phyloP scores from a whole-genome alignment of 2,888 invertebrate species.

The Scaptomyza parva region DNA sequence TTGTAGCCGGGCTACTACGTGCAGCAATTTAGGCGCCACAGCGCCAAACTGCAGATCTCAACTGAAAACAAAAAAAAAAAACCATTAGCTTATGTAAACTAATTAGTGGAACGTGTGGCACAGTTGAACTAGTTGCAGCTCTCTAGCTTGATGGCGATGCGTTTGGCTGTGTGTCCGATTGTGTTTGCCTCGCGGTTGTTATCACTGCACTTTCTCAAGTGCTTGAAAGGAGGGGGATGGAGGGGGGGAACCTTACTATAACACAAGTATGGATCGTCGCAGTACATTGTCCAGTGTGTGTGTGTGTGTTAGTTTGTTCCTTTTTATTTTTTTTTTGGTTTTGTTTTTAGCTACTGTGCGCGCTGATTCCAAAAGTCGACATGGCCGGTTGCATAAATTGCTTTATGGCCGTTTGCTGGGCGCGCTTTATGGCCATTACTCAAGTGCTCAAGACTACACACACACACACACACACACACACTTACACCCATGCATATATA shows the following conservation, averaged over 20 bases:
- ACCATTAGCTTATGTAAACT: conserved; percentile 67
- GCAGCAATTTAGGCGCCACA: conserved; percentile 77
- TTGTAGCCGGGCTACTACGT: conserved; percentile 58
- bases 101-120: conserved; percentile 51
- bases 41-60: conserved; percentile 24
- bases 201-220: conserved; percentile 76
- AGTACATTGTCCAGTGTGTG: background rate
- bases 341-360: conserved; percentile 72
- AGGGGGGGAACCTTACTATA: background rate
- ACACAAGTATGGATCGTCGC: background rate
- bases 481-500: conserved; percentile 11
- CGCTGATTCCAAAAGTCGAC: conserved; percentile 77
- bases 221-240: conserved; percentile 4
- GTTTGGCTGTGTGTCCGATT: background rate
- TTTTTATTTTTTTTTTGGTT: conserved; percentile 28
- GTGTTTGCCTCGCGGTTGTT: conserved; percentile 35
- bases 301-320: conserved; percentile 3
- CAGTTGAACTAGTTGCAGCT: conserved; percentile 39
- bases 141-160: conserved; percentile 18
- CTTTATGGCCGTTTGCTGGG: conserved; percentile 73
- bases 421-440: conserved; percentile 79
- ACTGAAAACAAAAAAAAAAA: conserved; percentile 5
- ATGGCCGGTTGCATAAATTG: conserved; percentile 74
- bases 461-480: conserved; percentile 14
- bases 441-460: conserved; percentile 72